Conservation (phyloP, 2,113 vertebrate genomes). For the Ammospiza nelsoni region DNA sequence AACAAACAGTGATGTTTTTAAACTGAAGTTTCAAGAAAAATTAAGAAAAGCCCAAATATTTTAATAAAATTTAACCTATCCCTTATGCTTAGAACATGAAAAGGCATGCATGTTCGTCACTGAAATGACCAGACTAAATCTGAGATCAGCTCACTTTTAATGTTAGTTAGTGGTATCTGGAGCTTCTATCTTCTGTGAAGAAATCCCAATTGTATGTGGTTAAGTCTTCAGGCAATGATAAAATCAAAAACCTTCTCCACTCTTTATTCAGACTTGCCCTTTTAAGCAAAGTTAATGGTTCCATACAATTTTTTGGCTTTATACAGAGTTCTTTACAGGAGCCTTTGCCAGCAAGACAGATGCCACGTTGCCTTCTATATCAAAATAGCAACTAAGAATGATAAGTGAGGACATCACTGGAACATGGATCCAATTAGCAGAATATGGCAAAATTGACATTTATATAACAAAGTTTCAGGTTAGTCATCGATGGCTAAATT, state of each 20-base stretch:
- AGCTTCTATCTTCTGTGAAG: background rate
- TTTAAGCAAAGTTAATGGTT: background rate
- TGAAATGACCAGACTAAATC: background rate
- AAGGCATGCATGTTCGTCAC: background rate
- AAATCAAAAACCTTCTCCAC: background rate
- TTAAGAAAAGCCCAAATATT: background rate
- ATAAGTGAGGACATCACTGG: background rate
- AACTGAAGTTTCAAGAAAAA: background rate
- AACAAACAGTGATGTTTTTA: background rate
- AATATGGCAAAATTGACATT: background rate
- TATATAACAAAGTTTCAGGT: conserved; percentile 1
- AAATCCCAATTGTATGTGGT: background rate
- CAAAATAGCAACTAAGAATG: conserved; percentile 23
- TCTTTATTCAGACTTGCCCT: background rate
- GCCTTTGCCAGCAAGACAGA: background rate
- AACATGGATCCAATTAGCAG: background rate
- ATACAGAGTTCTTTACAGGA: background rate
- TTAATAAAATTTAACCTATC: background rate
- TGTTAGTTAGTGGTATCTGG: background rate
- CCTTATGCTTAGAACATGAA: background rate
- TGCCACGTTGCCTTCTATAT: background rate
- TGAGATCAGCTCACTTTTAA: background rate
- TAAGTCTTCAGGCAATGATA: background rate
- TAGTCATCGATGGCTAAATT: conserved; percentile 27
- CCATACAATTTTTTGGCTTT: background rate